Conservation (phyloP, 2,888 invertebrate species). For the Muschampia plurimacula region DNA sequence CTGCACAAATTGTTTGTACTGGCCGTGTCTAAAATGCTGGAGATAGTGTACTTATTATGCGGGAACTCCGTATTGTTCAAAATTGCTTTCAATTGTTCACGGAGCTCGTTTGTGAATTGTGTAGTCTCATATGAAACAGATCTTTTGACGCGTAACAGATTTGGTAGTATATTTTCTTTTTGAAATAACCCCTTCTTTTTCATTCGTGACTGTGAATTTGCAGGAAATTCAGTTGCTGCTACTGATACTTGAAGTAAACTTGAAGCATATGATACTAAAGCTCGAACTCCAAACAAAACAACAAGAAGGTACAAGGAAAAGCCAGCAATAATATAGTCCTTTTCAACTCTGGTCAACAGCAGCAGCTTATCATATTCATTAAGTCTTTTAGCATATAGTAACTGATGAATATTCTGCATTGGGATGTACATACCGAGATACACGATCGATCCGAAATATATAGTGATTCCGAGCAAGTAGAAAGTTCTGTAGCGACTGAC, state of each 20-base stretch:
- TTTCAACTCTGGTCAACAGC: constrained; percentile 62
- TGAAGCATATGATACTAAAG: constrained; percentile 62
- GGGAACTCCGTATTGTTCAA: constrained; percentile 56
- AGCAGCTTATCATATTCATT: constrained; percentile 60
- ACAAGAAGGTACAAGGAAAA: constrained; percentile 72
- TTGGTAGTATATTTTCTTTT: constrained; percentile 57
- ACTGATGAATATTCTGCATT: constrained; percentile 57
- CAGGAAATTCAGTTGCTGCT: constrained; percentile 46
- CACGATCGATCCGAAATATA: constrained; percentile 62
- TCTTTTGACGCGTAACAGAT: constrained; percentile 63
- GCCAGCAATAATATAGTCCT: constrained; percentile 71
- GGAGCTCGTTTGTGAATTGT: constrained; percentile 65
- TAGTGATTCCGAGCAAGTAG: constrained; percentile 49
- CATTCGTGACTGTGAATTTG: constrained; percentile 41
- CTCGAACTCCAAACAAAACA: constrained; percentile 63
- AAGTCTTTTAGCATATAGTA: constrained; percentile 54
- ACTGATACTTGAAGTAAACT: constrained; percentile 55
- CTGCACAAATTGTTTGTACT: constrained; percentile 42
- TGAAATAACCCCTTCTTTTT: neutral
- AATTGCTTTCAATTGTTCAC: constrained; percentile 61
- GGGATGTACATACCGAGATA: constrained; percentile 71
- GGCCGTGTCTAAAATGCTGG: constrained; percentile 54
- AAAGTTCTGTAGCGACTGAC: constrained; percentile 50
- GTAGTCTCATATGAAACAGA: constrained; percentile 73
- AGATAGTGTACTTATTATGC: constrained; percentile 51